Percentiles rank a stretch among this genome's conserved stretches.
phyloP scores from a whole-genome alignment of 1,140 invertebrate genomes.

The Periplaneta americana region DNA sequence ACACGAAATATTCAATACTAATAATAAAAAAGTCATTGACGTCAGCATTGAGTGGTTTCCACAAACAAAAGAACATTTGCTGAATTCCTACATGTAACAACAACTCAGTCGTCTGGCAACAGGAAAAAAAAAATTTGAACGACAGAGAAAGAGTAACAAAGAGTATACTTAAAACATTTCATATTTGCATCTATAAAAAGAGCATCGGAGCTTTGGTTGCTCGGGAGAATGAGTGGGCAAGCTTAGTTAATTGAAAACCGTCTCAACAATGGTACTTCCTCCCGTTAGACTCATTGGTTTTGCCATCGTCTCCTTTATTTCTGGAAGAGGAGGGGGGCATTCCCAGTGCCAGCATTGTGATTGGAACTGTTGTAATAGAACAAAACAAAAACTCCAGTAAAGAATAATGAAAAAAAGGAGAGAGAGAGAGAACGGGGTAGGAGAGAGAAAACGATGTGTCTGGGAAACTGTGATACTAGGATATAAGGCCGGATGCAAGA shows the following conservation, averaged over 20 bases:
- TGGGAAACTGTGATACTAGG: no score
- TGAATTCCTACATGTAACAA: not conserved
- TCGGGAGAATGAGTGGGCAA: not conserved
- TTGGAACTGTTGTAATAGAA: not conserved
- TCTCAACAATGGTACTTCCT: not conserved
- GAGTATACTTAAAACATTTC: not conserved
- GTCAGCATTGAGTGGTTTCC: not conserved
- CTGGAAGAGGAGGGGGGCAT: no score
- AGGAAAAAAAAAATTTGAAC: not conserved
- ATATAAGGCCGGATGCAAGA: no score
- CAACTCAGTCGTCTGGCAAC: no score
- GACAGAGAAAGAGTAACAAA: no score
- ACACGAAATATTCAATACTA: not conserved
- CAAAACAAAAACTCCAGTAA: no score
- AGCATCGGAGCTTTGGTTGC: not conserved
- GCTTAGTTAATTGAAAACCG: not conserved
- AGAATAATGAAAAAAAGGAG: no score
- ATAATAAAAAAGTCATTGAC: not conserved
- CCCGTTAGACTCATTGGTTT: not conserved
- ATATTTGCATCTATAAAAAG: not conserved
- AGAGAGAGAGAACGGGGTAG: no score
- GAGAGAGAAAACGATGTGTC: no score
- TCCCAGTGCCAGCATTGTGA: not conserved
- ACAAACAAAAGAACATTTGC: not conserved
- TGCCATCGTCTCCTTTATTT: not conserved